Conservation (phyloP, 1,140 invertebrate species). For the Mya arenaria region DNA sequence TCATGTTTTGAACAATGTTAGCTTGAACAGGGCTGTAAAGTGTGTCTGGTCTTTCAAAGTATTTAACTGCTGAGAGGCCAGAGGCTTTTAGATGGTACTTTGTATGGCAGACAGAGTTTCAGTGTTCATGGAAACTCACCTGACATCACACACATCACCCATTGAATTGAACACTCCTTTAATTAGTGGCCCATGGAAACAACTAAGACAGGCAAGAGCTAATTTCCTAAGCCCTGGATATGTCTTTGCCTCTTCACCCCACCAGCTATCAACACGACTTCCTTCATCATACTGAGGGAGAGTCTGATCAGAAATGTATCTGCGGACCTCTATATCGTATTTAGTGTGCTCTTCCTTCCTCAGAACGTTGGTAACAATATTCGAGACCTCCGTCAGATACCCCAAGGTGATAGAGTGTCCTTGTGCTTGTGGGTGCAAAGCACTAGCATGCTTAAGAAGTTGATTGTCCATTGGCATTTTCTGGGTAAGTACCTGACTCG, state of each 20-base stretch:
- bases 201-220: background rate
- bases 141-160: slow-evolving; percentile 16
- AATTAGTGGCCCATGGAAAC: slow-evolving; percentile 8
- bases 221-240: slow-evolving; percentile 14
- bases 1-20: slow-evolving; percentile 22
- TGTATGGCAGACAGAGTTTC: slow-evolving; percentile 21
- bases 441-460: slow-evolving; percentile 11
- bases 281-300: background rate
- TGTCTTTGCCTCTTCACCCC: background rate
- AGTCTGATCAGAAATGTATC: background rate
- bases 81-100: slow-evolving; percentile 16
- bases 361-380: background rate
- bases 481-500: background rate
- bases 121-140: background rate
- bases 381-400: slow-evolving; percentile 2
- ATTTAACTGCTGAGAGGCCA: slow-evolving; percentile 7
- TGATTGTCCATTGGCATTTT: slow-evolving; percentile 1
- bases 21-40: slow-evolving; percentile 13
- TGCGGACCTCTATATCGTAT: slow-evolving; percentile 11
- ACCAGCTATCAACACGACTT: background rate
- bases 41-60: slow-evolving; percentile 17
- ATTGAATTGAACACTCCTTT: slow-evolving; percentile 32
- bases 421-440: background rate
- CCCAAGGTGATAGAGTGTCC: slow-evolving; percentile 4
- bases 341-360: background rate